These are phyloP conservation scores for Ophion slaviceki DNA, from an alignment of 2,888 invertebrate genomes.

Conservation along the genomic window DNA sequence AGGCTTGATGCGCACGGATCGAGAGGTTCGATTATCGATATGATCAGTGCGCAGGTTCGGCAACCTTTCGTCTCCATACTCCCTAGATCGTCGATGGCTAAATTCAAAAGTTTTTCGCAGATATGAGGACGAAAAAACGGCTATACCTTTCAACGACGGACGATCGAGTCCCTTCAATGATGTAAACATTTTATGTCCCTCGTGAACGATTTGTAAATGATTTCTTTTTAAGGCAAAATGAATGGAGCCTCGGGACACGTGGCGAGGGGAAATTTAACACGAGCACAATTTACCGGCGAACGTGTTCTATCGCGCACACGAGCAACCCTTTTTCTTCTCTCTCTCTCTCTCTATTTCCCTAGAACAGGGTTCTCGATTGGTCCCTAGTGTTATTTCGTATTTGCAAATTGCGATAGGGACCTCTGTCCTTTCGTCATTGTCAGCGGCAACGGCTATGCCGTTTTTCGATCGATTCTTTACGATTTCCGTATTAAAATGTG, in stretches of 20 bases:
- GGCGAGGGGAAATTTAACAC: too few relatives aligned
- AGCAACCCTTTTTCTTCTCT: conserved; percentile 4
- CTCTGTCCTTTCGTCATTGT: conserved; percentile 68
- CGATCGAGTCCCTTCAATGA: background rate
- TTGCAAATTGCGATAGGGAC: conserved; percentile 13
- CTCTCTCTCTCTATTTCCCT: conserved; percentile 12
- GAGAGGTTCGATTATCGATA: conserved; percentile 8
- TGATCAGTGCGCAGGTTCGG: background rate
- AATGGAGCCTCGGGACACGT: background rate
- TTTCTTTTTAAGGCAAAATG: background rate
- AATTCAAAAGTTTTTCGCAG: background rate
- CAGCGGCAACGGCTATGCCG: conserved; percentile 71
- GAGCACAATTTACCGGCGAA: background rate
- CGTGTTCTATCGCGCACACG: background rate
- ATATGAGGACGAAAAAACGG: background rate
- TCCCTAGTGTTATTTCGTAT: conserved; percentile 32
- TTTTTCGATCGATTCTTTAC: conserved; percentile 69
- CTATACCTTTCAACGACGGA: background rate
- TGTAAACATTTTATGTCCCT: too few relatives aligned
- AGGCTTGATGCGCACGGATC: background rate
- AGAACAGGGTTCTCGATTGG: conserved; percentile 1
- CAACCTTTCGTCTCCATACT: background rate
- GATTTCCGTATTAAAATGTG: conserved; percentile 65
- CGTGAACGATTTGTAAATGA: background rate
- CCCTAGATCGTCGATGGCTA: background rate